phyloP scores from a whole-genome alignment of 2,888 invertebrate species.

The Stenodema calcarata region DNA sequence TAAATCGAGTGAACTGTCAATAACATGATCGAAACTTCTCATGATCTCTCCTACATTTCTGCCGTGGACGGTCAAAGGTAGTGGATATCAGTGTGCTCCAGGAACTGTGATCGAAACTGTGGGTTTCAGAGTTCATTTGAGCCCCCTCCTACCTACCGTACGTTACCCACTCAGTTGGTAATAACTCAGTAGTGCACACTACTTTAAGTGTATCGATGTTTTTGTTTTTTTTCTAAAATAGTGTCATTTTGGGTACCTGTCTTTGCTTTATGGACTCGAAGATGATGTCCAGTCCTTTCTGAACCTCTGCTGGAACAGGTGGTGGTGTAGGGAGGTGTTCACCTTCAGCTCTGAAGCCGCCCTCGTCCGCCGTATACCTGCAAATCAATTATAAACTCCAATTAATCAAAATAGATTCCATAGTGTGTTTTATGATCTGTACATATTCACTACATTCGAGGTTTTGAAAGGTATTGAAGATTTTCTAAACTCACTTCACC shows the following conservation, averaged over 20 bases:
- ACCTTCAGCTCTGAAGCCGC: slow-evolving; percentile 64
- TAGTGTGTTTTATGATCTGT: too few relatives aligned
- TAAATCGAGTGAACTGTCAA: too few relatives aligned
- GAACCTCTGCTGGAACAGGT: slow-evolving; percentile 62
- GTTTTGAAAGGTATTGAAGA: background rate
- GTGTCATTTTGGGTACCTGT: slow-evolving; percentile 61
- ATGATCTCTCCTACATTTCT: too few relatives aligned
- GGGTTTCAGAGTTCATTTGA: too few relatives aligned
- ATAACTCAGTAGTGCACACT: too few relatives aligned
- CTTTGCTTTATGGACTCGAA: slow-evolving; percentile 79
- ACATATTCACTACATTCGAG: background rate
- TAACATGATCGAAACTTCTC: too few relatives aligned
- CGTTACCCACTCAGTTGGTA: too few relatives aligned
- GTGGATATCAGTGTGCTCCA: too few relatives aligned
- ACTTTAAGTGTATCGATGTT: too few relatives aligned
- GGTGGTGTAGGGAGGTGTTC: slow-evolving; percentile 61
- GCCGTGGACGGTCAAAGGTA: too few relatives aligned
- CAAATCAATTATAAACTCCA: background rate
- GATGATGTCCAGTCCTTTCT: slow-evolving; percentile 85
- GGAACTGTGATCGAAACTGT: too few relatives aligned
- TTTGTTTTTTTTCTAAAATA: background rate
- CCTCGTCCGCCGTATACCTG: slow-evolving; percentile 74
- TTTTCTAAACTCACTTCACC: slow-evolving; percentile 62
- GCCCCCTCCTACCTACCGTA: too few relatives aligned
- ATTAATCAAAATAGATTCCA: background rate